Evolutionary conservation across 2,888 invertebrate genomes (phyloP), one percentile per base, ranked within the genome.

Genomic region (Synergus itoensis): DNA sequence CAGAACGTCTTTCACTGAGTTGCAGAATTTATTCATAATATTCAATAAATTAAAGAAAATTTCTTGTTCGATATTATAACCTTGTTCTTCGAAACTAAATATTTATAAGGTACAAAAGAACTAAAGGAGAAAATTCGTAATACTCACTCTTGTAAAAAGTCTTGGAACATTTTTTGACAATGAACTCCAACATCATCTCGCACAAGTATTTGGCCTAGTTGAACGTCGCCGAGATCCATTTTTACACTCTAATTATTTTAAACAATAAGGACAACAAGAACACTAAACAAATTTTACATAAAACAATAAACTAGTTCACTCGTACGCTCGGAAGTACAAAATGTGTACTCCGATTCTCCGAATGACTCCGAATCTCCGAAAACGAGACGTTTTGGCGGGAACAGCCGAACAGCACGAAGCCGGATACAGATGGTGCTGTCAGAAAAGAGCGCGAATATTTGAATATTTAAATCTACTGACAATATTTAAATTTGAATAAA

Each of bases 161-260:
- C 98, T 91, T 98, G 98, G 92, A 99, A 99, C 63, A 99, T 93
- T 92, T 98, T 98, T 92, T 99, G 99, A 91, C 98, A 98, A 80
- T 98, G 95, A 60, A 97, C 95, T 85, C 98, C 99, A 86, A 99
- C 96, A 90, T 98, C 97, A 92, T 99, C 99, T 90, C 96, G 96
- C 0, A 98, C 96, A 88, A 95, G 96, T 82, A 94, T 93, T 91
- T 96, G 96, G 45, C 96, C 96, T 81, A 94, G 94, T 92, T 95
- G 95, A 80, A 95, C 93, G 89, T 97, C 96, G 65, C 96, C 96
- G 89, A 97, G 96, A 96, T 98, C 97, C 97, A 97, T 97, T 28
- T 57, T 82, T 81, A 16, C n/a, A 53, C 14, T 16, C 28, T 73
- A 73, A 60, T 63, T 60, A 73, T 36, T 43, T 21, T 78, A 76